Evolutionary conservation across 2,797 vertebrate genomes (phyloP).

Genomic region (Acanthopagrus latus): DNA sequence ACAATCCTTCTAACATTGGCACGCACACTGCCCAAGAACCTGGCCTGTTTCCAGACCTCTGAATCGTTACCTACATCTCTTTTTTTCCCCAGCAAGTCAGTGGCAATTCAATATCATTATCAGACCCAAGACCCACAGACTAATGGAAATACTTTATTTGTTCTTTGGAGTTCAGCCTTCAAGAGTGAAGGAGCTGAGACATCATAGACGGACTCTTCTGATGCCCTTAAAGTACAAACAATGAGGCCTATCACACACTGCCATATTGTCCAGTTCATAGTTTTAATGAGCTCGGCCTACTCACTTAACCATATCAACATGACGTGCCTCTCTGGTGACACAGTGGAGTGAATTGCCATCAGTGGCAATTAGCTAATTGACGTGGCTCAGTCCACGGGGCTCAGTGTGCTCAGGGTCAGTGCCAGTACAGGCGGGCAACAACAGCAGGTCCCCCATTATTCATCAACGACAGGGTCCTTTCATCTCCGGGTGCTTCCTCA

Average conservation of each 20-base stretch:
- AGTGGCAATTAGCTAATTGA: constrained; percentile 59
- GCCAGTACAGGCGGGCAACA: constrained; percentile 34
- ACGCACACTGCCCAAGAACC: neutral
- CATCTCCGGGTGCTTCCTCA: constrained; percentile 36
- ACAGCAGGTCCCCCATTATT: constrained; percentile 43
- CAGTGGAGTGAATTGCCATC: constrained; percentile 50
- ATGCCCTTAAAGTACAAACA: constrained; percentile 6
- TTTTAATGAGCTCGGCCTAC: constrained; percentile 46
- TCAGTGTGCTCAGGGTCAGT: constrained; percentile 47
- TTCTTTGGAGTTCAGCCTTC: neutral
- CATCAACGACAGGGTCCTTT: constrained; percentile 37
- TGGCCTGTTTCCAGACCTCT: constrained; percentile 4
- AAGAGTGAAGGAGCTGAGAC: neutral
- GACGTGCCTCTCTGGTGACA: constrained; percentile 39
- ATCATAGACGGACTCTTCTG: neutral
- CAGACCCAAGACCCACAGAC: neutral
- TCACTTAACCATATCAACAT: constrained; percentile 55
- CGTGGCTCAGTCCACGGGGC: constrained; percentile 50
- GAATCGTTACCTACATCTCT: neutral
- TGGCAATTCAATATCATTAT: neutral
- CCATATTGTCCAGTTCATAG: constrained; percentile 34
- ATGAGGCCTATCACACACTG: constrained; percentile 4
- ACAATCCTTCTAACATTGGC: neutral
- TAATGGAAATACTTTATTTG: neutral
- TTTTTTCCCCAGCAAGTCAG: too few species aligned